Evolutionary conservation across 2,797 vertebrate species (phyloP).

Genomic region (Cryptoblepharus egeriae): DNA sequence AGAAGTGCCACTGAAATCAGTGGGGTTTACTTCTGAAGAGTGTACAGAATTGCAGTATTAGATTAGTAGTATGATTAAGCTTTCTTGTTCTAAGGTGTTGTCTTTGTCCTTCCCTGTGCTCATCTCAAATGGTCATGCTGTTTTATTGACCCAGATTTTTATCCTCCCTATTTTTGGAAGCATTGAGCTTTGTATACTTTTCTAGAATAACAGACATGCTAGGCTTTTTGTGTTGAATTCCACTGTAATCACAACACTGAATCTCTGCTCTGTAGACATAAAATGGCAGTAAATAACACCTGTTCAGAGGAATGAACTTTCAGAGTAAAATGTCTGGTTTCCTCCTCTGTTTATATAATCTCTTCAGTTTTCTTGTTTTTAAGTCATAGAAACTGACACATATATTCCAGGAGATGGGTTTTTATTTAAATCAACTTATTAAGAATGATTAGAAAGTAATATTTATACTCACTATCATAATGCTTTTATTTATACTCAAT

Average conservation of each 20-base stretch:
- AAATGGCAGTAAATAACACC: neutral
- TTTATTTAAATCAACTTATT: neutral
- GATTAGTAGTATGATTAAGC: neutral
- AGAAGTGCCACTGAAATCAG: too few species aligned
- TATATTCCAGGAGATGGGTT: too few species aligned
- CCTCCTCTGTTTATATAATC: neutral
- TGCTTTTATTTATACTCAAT: neutral
- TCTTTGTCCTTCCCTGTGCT: neutral
- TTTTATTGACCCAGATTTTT: neutral
- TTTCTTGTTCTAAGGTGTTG: neutral
- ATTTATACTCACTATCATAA: neutral
- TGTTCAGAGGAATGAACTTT: neutral
- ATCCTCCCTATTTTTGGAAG: neutral
- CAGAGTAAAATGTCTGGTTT: neutral
- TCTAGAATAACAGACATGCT: neutral
- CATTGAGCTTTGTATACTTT: neutral
- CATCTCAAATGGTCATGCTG: neutral
- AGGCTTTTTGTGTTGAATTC: neutral
- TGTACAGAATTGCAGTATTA: too few species aligned
- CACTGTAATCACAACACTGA: neutral
- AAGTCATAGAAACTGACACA: fast-evolving
- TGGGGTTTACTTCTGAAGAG: too few species aligned
- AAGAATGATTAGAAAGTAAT: neutral
- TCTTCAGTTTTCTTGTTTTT: neutral
- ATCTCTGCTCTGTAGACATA: neutral